A percentile compares a stretch with the other conserved stretches of the same genome.
Evolutionary conservation across 2,113 vertebrate species (phyloP).

Genomic region (Hippocampus abdominalis): DNA sequence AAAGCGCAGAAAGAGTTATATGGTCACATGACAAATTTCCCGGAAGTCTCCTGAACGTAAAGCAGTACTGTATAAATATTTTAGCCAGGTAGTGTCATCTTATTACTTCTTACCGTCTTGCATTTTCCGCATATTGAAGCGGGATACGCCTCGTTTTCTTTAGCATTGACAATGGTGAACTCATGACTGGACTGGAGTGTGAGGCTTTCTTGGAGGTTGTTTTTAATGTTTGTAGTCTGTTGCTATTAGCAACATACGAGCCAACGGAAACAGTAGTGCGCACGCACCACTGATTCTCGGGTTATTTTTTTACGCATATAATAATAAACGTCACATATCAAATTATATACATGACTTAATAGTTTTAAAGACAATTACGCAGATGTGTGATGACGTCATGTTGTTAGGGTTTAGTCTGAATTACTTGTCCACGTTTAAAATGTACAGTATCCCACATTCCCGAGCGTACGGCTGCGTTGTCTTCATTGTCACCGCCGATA

Average conservation of each 20-base stretch:
- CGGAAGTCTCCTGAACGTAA: background rate
- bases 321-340: background rate
- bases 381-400: background rate
- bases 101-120: slow-evolving; percentile 1
- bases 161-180: slow-evolving; percentile 68
- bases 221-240: slow-evolving; percentile 27
- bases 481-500: too few relatives aligned
- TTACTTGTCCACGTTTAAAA: background rate
- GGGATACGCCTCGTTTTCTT: slow-evolving; percentile 63
- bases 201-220: background rate
- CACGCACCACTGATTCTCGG: background rate
- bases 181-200: slow-evolving; percentile 47
- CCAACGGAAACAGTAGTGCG: background rate
- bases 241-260: slow-evolving; percentile 34
- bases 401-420: background rate
- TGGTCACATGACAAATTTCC: background rate
- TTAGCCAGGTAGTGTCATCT: background rate
- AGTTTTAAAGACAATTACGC: background rate
- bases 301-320: background rate
- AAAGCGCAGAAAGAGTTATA: too few relatives aligned
- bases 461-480: too few relatives aligned
- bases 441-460: too few relatives aligned
- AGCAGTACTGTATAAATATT: background rate
- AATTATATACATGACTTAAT: background rate
- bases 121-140: slow-evolving; percentile 32